Conservation (phyloP, 1,140 invertebrate species). For the Stegodyphus dumicola region DNA sequence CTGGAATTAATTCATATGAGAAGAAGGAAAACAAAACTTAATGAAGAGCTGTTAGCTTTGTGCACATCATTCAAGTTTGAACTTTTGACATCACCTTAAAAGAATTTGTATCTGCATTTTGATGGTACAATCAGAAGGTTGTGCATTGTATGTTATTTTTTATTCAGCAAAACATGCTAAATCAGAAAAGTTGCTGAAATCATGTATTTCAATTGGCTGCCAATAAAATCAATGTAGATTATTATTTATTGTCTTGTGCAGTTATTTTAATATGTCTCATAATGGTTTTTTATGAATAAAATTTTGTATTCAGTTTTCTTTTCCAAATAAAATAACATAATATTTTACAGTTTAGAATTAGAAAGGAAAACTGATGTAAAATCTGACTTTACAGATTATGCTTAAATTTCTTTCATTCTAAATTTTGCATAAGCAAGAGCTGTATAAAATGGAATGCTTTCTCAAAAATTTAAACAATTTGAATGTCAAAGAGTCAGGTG, state of each 20-base stretch:
- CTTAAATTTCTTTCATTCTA: too few species aligned
- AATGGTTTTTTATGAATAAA: too few species aligned
- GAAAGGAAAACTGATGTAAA: too few species aligned
- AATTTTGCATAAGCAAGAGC: too few species aligned
- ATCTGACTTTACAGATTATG: too few species aligned
- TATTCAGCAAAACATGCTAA: conserved; percentile 43
- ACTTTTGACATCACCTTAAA: not conserved
- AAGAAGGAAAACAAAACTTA: not conserved
- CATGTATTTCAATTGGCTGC: conserved; percentile 57
- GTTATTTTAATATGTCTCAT: too few species aligned
- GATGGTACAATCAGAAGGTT: conserved; percentile 26
- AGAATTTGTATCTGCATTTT: not conserved
- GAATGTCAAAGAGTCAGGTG: too few species aligned
- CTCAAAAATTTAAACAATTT: too few species aligned
- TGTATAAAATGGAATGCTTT: too few species aligned
- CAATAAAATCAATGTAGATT: conserved; percentile 59
- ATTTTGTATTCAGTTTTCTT: too few species aligned
- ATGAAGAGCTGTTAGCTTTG: conserved; percentile 24
- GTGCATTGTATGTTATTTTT: conserved; percentile 32
- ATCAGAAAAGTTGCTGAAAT: conserved; percentile 43
- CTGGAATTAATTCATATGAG: conserved; percentile 2
- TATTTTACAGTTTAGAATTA: too few species aligned
- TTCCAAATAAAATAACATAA: too few species aligned
- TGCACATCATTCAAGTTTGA: conserved; percentile 52
- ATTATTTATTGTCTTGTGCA: not conserved